phyloP scores from a whole-genome alignment of 2,888 invertebrate genomes.

The Polyploca ridens region DNA sequence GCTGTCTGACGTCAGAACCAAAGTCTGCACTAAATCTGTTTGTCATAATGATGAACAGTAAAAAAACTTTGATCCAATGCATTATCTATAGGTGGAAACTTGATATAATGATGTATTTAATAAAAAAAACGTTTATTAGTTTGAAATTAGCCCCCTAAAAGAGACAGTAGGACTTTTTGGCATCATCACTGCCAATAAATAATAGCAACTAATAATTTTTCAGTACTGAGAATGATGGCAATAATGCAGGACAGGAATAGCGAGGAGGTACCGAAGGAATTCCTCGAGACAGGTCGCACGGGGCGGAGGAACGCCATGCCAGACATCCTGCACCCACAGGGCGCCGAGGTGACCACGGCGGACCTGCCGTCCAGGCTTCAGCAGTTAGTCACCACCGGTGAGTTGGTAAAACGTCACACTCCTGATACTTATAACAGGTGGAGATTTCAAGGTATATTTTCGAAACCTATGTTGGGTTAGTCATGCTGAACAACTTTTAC shows the following conservation, averaged over 20 bases:
- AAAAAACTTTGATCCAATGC: background rate
- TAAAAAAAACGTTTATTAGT: too few relatives aligned
- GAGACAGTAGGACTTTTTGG: too few relatives aligned
- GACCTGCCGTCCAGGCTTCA: constrained; percentile 91
- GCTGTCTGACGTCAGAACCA: background rate
- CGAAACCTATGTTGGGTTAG: too few relatives aligned
- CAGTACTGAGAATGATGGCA: constrained; percentile 86
- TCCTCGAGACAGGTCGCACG: constrained; percentile 93
- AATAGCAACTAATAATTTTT: constrained; percentile 26
- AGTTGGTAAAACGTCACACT: background rate
- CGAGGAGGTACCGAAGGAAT: constrained; percentile 88
- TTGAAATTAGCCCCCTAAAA: too few relatives aligned
- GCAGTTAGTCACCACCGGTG: constrained; percentile 87
- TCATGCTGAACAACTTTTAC: too few relatives aligned
- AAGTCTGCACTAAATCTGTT: background rate
- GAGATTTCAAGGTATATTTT: too few relatives aligned
- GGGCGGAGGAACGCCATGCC: constrained; percentile 95
- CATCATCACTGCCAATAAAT: background rate
- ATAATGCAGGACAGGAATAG: constrained; percentile 84
- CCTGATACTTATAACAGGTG: too few relatives aligned
- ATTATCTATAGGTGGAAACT: too few relatives aligned
- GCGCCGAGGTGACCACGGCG: constrained; percentile 89
- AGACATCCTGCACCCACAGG: constrained; percentile 90
- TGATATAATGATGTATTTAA: too few relatives aligned
- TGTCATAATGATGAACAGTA: background rate